phyloP scores from a whole-genome alignment of 2,888 invertebrate species.

The Mesopsocus fuscifrons region DNA sequence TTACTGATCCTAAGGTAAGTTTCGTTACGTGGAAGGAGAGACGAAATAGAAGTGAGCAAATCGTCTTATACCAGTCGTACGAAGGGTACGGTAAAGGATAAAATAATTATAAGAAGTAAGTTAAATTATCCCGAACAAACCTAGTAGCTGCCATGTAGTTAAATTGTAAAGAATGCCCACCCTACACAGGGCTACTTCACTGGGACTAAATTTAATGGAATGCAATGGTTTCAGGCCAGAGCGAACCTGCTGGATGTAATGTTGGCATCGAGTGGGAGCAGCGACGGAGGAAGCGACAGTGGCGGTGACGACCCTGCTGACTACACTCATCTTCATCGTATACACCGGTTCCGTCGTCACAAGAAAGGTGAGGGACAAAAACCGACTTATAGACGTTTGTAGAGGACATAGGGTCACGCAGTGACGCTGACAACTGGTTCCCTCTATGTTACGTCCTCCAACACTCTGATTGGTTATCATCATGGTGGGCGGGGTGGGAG shows the following conservation, averaged over 20 bases:
- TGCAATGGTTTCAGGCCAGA: slow-evolving; percentile 44
- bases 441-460: too few relatives aligned
- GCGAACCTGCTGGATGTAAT: slow-evolving; percentile 59
- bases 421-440: background rate
- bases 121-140: too few relatives aligned
- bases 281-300: slow-evolving; percentile 14
- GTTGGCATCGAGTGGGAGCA: slow-evolving; percentile 52
- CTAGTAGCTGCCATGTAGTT: too few relatives aligned
- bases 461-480: background rate
- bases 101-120: too few relatives aligned
- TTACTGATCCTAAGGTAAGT: slow-evolving; percentile 55
- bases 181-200: too few relatives aligned
- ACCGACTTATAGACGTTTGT: slow-evolving; percentile 9
- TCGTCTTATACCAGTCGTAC: background rate
- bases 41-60: background rate
- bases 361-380: slow-evolving; percentile 41
- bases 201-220: too few relatives aligned
- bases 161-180: too few relatives aligned
- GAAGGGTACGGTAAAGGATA: slow-evolving; percentile 8
- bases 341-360: slow-evolving; percentile 51
- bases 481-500: too few relatives aligned
- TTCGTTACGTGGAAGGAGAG: too few relatives aligned
- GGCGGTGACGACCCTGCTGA: slow-evolving; percentile 35
- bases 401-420: slow-evolving; percentile 4
- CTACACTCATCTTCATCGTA: slow-evolving; percentile 46